Base-by-base conservation (phyloP, 2,888 invertebrate species). In the Mamestra brassicae region DNA sequence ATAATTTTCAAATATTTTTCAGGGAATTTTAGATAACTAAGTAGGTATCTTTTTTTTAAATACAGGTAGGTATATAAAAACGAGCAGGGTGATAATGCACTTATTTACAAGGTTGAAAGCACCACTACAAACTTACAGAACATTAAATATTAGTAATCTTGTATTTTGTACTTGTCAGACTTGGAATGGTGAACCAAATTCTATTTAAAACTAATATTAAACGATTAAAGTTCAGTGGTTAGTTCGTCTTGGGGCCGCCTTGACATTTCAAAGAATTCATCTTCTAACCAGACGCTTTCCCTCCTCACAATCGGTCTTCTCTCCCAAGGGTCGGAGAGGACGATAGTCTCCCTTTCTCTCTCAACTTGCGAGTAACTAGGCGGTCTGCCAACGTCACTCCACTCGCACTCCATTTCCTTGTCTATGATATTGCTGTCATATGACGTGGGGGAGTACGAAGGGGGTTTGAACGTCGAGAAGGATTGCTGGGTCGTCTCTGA, bases 211-310 rank as follows among this genome's bases (percentile, higher is more conserved):
- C 50, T 80, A 80, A 70, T 80, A 77, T 85, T 84, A 80, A 50
- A 76, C 66, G 60, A 60, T 95, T 96, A 98, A 94, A 98, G 97
- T 97, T 98, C 98, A 89, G 98, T 98, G 89, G 98, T 98, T 88
- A 98, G 98, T 96, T 98, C 98, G 94, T 98, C 98, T 95, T 98
- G 98, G 66, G 98, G 98, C 89, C 98, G 97, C 93, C 98, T 98
- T 75, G 98, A 98, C 93, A 98, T 97, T 91, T 98, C 98, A 88
- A 98, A 98, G 91, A 98, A 98, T 93, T 98, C 98, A 89, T 98
- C 98, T 89, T 98, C 98, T 75, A 98, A 93, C 97, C 98, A 98
- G 65, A 97, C 96, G 72, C 97, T 97, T 89, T 97, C 95, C 69
- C 96, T 90, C 72, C 96, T 92, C 13, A 96, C 96, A 80, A 96